phyloP scores from a whole-genome alignment of 2,797 vertebrate species.

The Rhabdomys pumilio region DNA sequence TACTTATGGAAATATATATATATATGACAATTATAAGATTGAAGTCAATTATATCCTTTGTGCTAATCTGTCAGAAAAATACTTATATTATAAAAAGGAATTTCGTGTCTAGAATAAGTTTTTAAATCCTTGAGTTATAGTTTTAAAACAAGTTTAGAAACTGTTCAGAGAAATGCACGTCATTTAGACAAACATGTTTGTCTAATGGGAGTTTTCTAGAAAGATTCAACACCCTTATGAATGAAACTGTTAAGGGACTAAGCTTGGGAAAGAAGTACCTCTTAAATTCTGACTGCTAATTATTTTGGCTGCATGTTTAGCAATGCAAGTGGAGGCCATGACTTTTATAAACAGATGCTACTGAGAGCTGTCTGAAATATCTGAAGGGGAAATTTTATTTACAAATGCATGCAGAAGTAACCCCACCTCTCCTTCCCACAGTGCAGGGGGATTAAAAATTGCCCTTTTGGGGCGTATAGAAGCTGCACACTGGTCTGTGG shows the following conservation, averaged over 20 bases:
- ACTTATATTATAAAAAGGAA: slow-evolving; percentile 69
- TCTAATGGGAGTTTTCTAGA: slow-evolving; percentile 58
- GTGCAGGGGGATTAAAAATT: slow-evolving; percentile 29
- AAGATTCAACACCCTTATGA: slow-evolving; percentile 42
- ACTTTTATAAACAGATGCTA: slow-evolving; percentile 85
- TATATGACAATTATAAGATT: slow-evolving; percentile 60
- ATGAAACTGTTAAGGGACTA: slow-evolving; percentile 74
- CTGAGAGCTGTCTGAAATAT: slow-evolving; percentile 73
- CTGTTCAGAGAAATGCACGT: slow-evolving; percentile 43
- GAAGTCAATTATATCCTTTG: slow-evolving; percentile 68
- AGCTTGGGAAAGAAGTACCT: slow-evolving; percentile 77
- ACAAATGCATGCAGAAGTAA: slow-evolving; percentile 71
- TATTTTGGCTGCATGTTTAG: slow-evolving; percentile 22
- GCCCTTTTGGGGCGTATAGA: background rate
- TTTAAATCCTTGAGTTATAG: slow-evolving; percentile 56
- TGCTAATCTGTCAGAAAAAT: slow-evolving; percentile 73
- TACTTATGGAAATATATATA: slow-evolving; percentile 78
- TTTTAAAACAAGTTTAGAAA: slow-evolving; percentile 66
- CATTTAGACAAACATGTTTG: slow-evolving; percentile 49
- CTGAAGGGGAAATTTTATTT: slow-evolving; percentile 76
- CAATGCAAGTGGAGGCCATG: slow-evolving; percentile 81
- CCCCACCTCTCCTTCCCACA: background rate
- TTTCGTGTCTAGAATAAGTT: slow-evolving; percentile 69
- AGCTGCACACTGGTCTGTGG: background rate
- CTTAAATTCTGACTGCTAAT: slow-evolving; percentile 52